Base-by-base conservation (phyloP, 37 sponge, comb jelly and placozoan species). In the Haliclona indistincta region DNA sequence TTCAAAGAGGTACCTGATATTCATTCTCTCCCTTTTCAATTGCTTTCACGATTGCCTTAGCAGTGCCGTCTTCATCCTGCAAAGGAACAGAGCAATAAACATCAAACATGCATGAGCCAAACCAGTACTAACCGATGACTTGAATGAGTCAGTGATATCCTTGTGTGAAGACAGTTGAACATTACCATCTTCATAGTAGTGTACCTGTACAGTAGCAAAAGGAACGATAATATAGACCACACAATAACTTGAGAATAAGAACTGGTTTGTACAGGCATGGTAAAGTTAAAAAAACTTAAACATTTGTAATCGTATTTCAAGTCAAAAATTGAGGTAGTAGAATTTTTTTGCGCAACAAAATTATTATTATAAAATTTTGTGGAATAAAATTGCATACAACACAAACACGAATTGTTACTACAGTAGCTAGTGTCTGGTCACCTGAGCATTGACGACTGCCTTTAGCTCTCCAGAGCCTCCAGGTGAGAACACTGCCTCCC, bases 111-210 rank as follows among this genome's bases (percentile, higher is more conserved):
- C 20, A 11, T 25, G 30, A n/a, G n/a, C n/a, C n/a, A n/a, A n/a
- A n/a, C n/a, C n/a, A n/a, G n/a, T n/a, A n/a, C n/a, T n/a, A n/a
- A n/a, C n/a, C n/a, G n/a, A n/a, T 8, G 79, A 5, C 62, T 67
- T 83, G 37, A 96, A 1, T 3, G 73, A 73, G 15, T 92, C 93
- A 29, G 68, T 88, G 35, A 87, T 63, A 11, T 89, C 90, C 62
- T 97, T 97, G 60, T 70, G 84, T 26, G 95, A 86, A 22, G 93
- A 90, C 30, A 97, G 85, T 77, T 97, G 99, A 7, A 97, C 99
- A 86, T 97, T 97, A 13, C 99, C 99, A 65, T 95, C 99, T 75
- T 97, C 99, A 74, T 95, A 97, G 69, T 97, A 97, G 84, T 97
- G 99, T 1, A 97, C 99, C 89, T 96, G 67, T 5, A 20, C 4